Conservation (phyloP, 2,797 vertebrate genomes). For the Pseudochaenichthys georgianus region DNA sequence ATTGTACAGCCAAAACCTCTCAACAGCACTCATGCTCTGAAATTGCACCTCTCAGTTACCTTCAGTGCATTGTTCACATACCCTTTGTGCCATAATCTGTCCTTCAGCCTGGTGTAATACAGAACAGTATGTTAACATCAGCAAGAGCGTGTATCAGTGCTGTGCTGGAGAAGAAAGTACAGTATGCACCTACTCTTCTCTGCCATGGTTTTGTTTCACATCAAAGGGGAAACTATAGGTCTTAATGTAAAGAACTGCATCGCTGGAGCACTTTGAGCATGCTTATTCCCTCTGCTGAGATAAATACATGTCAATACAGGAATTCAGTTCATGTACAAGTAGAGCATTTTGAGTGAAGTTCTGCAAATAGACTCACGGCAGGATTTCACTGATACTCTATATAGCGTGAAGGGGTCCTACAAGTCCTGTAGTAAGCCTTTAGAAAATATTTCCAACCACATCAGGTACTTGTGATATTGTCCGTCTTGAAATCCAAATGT, state of each 20-base stretch:
- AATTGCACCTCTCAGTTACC: not conserved
- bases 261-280: not conserved
- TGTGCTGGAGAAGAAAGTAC: not conserved
- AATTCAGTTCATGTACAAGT: slow-evolving; percentile 2
- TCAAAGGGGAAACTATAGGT: not conserved
- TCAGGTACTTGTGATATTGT: not conserved
- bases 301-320: not conserved
- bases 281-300: not conserved
- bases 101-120: not conserved
- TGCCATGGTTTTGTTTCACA: not conserved
- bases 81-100: not conserved
- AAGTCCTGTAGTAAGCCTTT: slow-evolving; percentile 5
- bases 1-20: not conserved
- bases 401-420: too few species aligned
- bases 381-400: slow-evolving; percentile 5
- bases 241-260: not conserved
- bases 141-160: not conserved
- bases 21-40: not conserved
- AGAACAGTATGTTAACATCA: not conserved
- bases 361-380: slow-evolving; percentile 15
- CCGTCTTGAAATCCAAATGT: not conserved
- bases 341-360: not conserved
- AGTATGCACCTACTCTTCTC: not conserved
- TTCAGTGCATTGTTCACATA: slow-evolving; percentile 10
- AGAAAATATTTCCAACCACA: not conserved